These are phyloP conservation scores for Chondrosia reniformis DNA, from an alignment of 37 sponge, comb jelly and placozoan genomes.

Conservation along the genomic window DNA sequence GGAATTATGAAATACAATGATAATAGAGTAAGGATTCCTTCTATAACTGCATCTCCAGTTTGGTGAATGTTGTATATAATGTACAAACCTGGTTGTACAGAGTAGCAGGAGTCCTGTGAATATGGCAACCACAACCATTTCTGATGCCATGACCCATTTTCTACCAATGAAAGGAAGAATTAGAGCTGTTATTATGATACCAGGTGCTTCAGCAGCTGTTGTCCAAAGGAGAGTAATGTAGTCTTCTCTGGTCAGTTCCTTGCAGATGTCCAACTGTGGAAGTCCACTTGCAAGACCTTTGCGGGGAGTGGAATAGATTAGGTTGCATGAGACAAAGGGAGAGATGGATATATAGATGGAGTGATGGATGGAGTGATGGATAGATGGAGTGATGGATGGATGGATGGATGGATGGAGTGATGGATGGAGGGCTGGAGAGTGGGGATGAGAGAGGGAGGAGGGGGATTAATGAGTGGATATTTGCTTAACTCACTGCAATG, in stretches of 20 bases:
- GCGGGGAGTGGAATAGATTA: background rate
- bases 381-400: no score
- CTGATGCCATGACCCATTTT: slow-evolving; percentile 62
- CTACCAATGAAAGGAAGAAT: slow-evolving; percentile 73
- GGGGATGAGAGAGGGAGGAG: background rate
- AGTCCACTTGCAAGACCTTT: background rate
- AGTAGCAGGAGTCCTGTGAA: slow-evolving; percentile 67
- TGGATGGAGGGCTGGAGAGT: background rate
- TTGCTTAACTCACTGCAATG: slow-evolving; percentile 53
- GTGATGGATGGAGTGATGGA: no score
- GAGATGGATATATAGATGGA: background rate
- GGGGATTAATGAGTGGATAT: background rate
- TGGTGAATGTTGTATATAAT: background rate
- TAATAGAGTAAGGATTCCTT: background rate
- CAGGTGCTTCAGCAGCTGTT: slow-evolving; percentile 72
- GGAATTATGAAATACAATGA: background rate
- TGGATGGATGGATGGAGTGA: no score
- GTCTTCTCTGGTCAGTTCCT: slow-evolving; percentile 8
- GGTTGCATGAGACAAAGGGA: background rate
- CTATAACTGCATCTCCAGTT: background rate
- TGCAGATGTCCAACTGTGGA: background rate
- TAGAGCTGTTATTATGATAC: slow-evolving; percentile 52
- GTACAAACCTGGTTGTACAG: slow-evolving; percentile 33
- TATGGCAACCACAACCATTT: slow-evolving; percentile 39
- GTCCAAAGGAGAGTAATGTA: slow-evolving; percentile 72